A percentile compares a stretch with the other conserved stretches of the same genome.
Conservation (phyloP, 1,140 invertebrate species). For the Diabrotica virgifera region DNA sequence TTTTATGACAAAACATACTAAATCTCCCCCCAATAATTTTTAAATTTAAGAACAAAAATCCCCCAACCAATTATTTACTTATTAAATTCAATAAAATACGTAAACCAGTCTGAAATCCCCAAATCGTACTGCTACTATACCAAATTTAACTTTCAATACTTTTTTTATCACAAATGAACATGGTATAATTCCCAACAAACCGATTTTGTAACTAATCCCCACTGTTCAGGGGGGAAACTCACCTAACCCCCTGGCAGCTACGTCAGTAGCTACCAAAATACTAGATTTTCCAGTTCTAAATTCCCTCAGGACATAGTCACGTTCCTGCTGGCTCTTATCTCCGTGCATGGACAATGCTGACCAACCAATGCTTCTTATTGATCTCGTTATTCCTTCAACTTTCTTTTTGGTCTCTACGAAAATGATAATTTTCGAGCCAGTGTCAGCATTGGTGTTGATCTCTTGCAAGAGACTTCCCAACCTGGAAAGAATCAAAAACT, state of each 20-base stretch:
- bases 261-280: slow-evolving; percentile 96
- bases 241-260: slow-evolving; percentile 97
- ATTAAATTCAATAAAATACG: background rate
- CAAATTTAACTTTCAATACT: background rate
- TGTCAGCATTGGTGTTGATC: slow-evolving; percentile 79
- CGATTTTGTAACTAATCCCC: slow-evolving; percentile 8
- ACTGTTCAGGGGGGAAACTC: slow-evolving; percentile 52
- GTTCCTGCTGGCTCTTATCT: slow-evolving; percentile 93
- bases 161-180: slow-evolving; percentile 22
- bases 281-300: slow-evolving; percentile 87
- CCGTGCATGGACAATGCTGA: slow-evolving; percentile 92
- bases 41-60: background rate
- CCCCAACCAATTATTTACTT: background rate
- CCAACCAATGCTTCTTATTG: slow-evolving; percentile 87
- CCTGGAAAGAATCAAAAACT: slow-evolving; percentile 20
- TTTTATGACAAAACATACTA: background rate
- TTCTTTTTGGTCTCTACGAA: slow-evolving; percentile 97
- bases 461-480: slow-evolving; percentile 81
- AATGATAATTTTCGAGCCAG: slow-evolving; percentile 89
- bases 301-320: slow-evolving; percentile 92
- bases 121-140: slow-evolving; percentile 32
- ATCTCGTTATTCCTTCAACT: slow-evolving; percentile 91
- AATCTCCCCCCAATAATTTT: background rate
- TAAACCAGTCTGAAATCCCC: slow-evolving; percentile 46
- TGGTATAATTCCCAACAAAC: slow-evolving; percentile 21